Conservation (phyloP, 1,140 invertebrate species). For the Rhizoglyphus robini region DNA sequence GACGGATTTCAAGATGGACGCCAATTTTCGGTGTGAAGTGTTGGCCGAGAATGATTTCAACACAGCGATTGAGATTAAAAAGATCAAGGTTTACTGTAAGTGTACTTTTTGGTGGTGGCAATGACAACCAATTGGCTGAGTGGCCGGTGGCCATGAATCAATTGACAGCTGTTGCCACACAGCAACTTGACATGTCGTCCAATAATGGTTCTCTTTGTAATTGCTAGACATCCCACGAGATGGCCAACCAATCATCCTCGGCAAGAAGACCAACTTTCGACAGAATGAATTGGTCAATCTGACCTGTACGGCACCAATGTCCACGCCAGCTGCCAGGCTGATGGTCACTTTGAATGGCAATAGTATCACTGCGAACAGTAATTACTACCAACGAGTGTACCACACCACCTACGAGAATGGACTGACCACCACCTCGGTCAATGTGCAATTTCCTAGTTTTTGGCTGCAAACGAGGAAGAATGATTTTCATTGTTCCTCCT, state of each 20-base stretch:
- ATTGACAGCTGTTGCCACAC: too few species aligned
- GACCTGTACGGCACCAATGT: slow-evolving; percentile 14
- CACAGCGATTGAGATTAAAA: slow-evolving; percentile 51
- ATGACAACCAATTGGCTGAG: too few species aligned
- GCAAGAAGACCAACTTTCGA: slow-evolving; percentile 8
- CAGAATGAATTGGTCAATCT: slow-evolving; percentile 14
- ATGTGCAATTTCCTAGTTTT: slow-evolving; percentile 11
- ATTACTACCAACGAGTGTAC: neutral
- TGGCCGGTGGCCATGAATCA: too few species aligned
- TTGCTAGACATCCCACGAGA: slow-evolving; percentile 12
- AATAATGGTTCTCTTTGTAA: neutral
- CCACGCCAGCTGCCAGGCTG: neutral
- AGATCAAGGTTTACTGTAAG: slow-evolving; percentile 59
- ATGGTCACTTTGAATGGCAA: slow-evolving; percentile 11
- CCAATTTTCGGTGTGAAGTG: slow-evolving; percentile 58
- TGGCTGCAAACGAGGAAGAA: slow-evolving; percentile 5
- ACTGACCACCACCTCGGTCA: neutral
- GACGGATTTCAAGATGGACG: slow-evolving; percentile 30
- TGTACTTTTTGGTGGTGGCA: too few species aligned
- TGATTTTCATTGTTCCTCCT: slow-evolving; percentile 13
- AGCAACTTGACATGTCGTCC: too few species aligned
- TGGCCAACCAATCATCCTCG: slow-evolving; percentile 16
- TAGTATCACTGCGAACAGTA: neutral
- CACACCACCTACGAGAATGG: slow-evolving; percentile 2
- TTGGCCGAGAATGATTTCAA: slow-evolving; percentile 70